Base-by-base conservation (phyloP, 2,888 invertebrate species). In the Branchellion lobata region DNA sequence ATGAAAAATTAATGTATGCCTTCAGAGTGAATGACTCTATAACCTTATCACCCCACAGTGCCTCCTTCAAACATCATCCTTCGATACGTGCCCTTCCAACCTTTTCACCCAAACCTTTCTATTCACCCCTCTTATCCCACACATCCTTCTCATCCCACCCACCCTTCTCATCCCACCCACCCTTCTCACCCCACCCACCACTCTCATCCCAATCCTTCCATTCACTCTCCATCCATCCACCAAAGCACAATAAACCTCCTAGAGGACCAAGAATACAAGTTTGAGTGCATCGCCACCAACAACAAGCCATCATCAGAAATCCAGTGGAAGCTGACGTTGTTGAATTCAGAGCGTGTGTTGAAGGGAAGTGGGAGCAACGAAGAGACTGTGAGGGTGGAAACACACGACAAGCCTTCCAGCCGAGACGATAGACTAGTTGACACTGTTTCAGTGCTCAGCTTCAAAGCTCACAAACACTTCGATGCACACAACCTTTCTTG, bases 271-370 rank as follows among this genome's bases (percentile, higher is more conserved):
- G 21, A 24, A 5, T 57, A 57, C n/a, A 8, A n/a, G 61, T 57
- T 57, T n/a, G 61, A 57, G 24, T 57, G 61, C 61, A 57, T 5
- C 21, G 5, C 61, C 61, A 18, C 8, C n/a, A 5, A n/a, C 61
- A 57, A 57, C 21, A 57, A 57, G 61, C 61, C 61, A 18, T 57
- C 61, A 5, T 57, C 61, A 57, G 61, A 8, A 57, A 8, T 57
- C 21, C 11, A 24, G 5, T 57, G 61, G 61, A 57, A 57, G 21
- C 61, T 57, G 3, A 24, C 24, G n/a, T n/a, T 5, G 14, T 14
- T 40, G 40, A 14, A 14, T 14, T 40, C 40, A 8, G 40, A 40
- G 14, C 40, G 40, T 40, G 5, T 40, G 40, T 40, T 40, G 40
- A 14, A 14, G 14, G 40, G 40, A 40, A n/a, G n/a, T n/a, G n/a